Evolutionary conservation across 2,888 invertebrate species (phyloP), one percentile per base, ranked within the genome.

Genomic region (Schizotus pectinicornis): DNA sequence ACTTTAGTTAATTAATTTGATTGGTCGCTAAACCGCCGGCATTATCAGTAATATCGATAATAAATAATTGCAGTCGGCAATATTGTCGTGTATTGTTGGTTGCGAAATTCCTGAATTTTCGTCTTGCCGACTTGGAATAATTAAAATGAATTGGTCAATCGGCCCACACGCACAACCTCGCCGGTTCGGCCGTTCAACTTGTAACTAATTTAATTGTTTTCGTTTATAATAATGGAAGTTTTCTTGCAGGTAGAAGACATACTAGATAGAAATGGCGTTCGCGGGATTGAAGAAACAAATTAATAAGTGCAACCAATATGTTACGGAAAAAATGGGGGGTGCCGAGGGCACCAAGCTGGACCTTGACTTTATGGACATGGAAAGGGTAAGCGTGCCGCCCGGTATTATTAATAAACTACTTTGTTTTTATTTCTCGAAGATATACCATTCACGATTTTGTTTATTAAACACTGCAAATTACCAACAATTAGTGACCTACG

Each of bases 271-370:
- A 80, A 99, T 99, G 98, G 98, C 98, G 82, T 94, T 99, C 82
- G 97, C 98, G 74, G 98, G 98, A 73, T 86, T 99, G 71, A 97
- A 95, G 83, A 99, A 99, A 84, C 98, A 98, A 83, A 94, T 99
- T 81, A 99, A 98, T 86, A 99, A 99, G 86, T 98, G 98, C 72
- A 99, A 99, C 85, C 86, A 97, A 96, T 99, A 97, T 88, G 92
- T 99, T 86, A 98, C 97, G 79, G 99, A 99, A 83, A 98, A 99
- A 84, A 98, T 99, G 90, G 99, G 99, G 66, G 98, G 98, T 80
- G 99, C 98, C 69, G 98, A 99, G 83, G 98, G 98, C 81, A 99
- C 99, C 71, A 98, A 98, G 83, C 87, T 99, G 78, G 98, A 98
- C 83, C 89, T 98, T 82, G 98, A 98, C 77, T 99, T 98, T 81